Conservation (phyloP, 2,888 invertebrate genomes). For the Isoperla grammatica region DNA sequence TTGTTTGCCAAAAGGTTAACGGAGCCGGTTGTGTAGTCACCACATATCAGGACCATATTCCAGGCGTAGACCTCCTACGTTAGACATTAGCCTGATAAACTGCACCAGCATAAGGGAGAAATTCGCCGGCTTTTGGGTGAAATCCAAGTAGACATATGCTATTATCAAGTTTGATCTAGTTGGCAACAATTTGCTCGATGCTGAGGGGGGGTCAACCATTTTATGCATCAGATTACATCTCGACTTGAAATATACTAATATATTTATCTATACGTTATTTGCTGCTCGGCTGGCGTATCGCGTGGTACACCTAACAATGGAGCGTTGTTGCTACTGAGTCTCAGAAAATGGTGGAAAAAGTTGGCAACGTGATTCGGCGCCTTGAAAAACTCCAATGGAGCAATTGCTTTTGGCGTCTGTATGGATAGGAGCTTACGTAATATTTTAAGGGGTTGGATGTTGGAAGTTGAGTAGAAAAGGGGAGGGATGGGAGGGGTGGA, state of each 20-base stretch:
- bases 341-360: constrained; percentile 17
- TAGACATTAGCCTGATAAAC: constrained; percentile 19
- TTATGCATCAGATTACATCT: constrained; percentile 11
- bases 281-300: constrained; percentile 15
- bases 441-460: constrained; percentile 18
- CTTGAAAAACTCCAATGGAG: constrained; percentile 18
- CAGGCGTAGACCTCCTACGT: neutral
- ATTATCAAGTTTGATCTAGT: constrained; percentile 20
- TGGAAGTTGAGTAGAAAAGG: neutral
- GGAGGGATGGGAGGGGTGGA: neutral
- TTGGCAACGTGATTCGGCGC: constrained; percentile 25
- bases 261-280: constrained; percentile 14
- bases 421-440: constrained; percentile 19
- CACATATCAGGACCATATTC: constrained; percentile 3
- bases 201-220: constrained; percentile 7
- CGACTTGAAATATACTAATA: constrained; percentile 14
- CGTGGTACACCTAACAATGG: constrained; percentile 24
- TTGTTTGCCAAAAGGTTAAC: constrained; percentile 17
- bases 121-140: constrained; percentile 14
- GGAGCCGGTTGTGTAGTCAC: constrained; percentile 7
- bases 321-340: constrained; percentile 13
- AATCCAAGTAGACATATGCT: constrained; percentile 18
- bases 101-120: constrained; percentile 14
- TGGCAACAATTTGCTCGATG: constrained; percentile 14
- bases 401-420: constrained; percentile 26